Evolutionary conservation across 2,888 invertebrate species (phyloP).

Genomic region (Cybosia mesomella): DNA sequence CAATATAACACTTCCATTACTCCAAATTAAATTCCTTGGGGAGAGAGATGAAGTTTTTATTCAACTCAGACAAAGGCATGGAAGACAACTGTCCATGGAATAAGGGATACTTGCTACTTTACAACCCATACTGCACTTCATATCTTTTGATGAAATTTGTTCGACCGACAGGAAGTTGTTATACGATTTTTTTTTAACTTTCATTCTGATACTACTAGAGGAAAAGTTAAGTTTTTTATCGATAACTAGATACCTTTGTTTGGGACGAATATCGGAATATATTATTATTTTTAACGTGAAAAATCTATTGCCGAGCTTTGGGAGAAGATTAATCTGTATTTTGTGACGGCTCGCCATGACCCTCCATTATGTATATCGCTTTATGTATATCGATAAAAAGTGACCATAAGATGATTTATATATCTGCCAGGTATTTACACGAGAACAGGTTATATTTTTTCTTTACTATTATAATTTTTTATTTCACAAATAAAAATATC

Average conservation of each 20-base stretch:
- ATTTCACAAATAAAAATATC: no score
- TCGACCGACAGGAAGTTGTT: conserved; percentile 2
- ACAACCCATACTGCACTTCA: conserved; percentile 46
- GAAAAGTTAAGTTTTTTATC: neutral
- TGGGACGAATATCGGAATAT: no score
- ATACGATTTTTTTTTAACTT: neutral
- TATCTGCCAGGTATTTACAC: no score
- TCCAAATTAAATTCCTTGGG: conserved; percentile 87
- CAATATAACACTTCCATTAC: conserved; percentile 88
- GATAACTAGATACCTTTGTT: neutral
- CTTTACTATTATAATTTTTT: no score
- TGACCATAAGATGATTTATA: no score
- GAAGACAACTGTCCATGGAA: conserved; percentile 71
- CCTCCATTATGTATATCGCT: no score
- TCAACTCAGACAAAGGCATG: conserved; percentile 74
- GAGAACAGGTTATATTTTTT: no score
- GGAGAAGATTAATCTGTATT: no score
- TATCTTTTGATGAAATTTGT: conserved; percentile 48
- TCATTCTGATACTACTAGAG: neutral
- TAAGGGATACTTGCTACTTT: conserved; percentile 53
- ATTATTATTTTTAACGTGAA: no score
- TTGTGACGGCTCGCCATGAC: no score
- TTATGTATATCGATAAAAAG: no score
- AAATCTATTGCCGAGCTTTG: no score
- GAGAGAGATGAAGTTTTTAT: conserved; percentile 86